These are phyloP conservation scores for Dipus sagitta DNA, from an alignment of 2,797 vertebrate species.

Conservation along the genomic window DNA sequence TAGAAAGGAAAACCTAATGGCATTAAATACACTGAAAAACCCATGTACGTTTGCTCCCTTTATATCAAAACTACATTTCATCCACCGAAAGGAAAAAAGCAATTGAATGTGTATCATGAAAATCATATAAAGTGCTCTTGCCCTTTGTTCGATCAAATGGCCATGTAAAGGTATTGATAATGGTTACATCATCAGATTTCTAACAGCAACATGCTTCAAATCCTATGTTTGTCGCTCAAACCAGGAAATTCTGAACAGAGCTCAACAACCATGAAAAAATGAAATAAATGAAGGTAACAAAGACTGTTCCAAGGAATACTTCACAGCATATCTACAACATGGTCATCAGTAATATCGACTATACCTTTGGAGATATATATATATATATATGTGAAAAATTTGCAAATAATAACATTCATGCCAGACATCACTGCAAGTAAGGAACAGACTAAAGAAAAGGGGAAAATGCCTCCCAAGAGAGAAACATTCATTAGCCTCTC, in stretches of 20 bases:
- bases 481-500: conserved; percentile 72
- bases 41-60: neutral
- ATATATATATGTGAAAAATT: conserved; percentile 31
- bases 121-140: conserved; percentile 69
- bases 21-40: conserved; percentile 41
- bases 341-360: conserved; percentile 30
- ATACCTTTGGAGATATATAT: neutral
- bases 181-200: conserved; percentile 84
- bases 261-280: conserved; percentile 90
- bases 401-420: conserved; percentile 49
- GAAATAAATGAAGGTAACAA: conserved; percentile 93
- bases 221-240: conserved; percentile 82
- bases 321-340: conserved; percentile 33
- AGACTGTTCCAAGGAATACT: conserved; percentile 83
- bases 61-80: conserved; percentile 39
- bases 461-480: conserved; percentile 69
- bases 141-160: conserved; percentile 86
- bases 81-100: neutral
- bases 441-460: conserved; percentile 49
- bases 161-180: conserved; percentile 82
- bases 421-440: conserved; percentile 66
- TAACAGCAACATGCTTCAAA: conserved; percentile 78
- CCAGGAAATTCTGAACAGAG: conserved; percentile 84
- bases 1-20: conserved; percentile 62
- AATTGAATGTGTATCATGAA: neutral